Base-by-base conservation (phyloP, 2,888 invertebrate genomes). In the Smittia sp. region DNA sequence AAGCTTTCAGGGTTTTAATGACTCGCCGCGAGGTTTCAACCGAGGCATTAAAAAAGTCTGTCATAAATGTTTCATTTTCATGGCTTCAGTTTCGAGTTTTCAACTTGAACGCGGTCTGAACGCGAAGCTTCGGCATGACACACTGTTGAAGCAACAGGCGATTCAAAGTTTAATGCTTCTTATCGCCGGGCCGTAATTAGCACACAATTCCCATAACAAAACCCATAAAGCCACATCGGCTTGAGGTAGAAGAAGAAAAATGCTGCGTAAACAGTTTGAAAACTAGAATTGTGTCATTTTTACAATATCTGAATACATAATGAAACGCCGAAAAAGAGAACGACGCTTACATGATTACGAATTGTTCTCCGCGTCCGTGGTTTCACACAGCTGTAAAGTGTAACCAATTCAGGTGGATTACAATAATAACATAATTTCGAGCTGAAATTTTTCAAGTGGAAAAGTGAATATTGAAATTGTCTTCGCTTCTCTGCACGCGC, bases 301-400 rank as follows among this genome's bases (percentile, higher is more conserved):
- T 69, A 69, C 69, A 69, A 32, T 27, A 54, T 54, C 32, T 54
- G 69, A 52, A 69, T 69, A 69, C 69, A 25, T 52, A 69, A 69
- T 52, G 52, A 68, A 39, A 22, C 39, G 68, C 69, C 27, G 58
- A 58, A 11, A 46, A 15, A 46, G n/a, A n/a, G 3, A 46, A n/a
- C 15, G 11, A 13, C 6, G 7, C n/a, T 46, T 15, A 46, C 46
- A 46, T 46, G 46, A n/a, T 46, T 15, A 46, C 46, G 46, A 46
- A 46, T 46, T 46, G 15, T 46, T 46, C 46, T 46, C 9, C 32
- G 9, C 11, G 46, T 46, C 46, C 38, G 11, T 38, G 11, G 11
- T 46, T 46, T 46, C 15, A n/a, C 46, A 46, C 46, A 46, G 15
- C 46, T 46, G 46, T 11, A n/a, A n/a, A 46, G 46, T 46, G 46